Conservation (phyloP, 1,140 invertebrate genomes). For the Drosophila lini region DNA sequence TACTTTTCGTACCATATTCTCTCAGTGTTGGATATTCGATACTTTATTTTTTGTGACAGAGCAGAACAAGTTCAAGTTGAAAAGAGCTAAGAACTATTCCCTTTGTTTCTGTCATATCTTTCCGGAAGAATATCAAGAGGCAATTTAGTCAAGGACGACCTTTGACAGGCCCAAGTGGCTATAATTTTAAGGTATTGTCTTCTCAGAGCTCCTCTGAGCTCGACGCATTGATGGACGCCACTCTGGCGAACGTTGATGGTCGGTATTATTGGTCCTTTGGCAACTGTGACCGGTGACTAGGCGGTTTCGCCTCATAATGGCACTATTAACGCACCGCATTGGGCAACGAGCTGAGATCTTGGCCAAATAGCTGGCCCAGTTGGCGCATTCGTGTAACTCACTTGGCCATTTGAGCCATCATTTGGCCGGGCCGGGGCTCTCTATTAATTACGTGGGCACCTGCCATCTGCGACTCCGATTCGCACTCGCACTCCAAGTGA, state of each 20-base stretch:
- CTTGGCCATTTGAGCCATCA: conserved; percentile 34
- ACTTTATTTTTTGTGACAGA: conserved; percentile 1
- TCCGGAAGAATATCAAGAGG: conserved; percentile 1
- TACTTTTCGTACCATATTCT: background rate
- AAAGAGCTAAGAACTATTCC: conserved; percentile 4
- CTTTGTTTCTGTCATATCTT: background rate
- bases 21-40: background rate
- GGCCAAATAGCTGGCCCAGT: conserved; percentile 44
- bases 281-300: conserved; percentile 42
- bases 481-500: conserved; percentile 33
- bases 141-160: conserved; percentile 7
- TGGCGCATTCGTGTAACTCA: conserved; percentile 5
- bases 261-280: conserved; percentile 24
- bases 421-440: conserved; percentile 12
- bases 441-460: conserved; percentile 51
- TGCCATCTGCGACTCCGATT: conserved; percentile 35
- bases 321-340: conserved; percentile 21
- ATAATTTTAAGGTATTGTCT: conserved; percentile 12
- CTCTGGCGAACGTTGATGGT: conserved; percentile 10
- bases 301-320: conserved; percentile 26
- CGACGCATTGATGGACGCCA: conserved; percentile 3
- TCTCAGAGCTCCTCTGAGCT: too few relatives aligned
- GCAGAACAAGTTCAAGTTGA: background rate
- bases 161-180: background rate
- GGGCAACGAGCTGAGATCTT: conserved; percentile 13